phyloP scores from a whole-genome alignment of 2,797 vertebrate genomes.

The Borostomias antarcticus region DNA sequence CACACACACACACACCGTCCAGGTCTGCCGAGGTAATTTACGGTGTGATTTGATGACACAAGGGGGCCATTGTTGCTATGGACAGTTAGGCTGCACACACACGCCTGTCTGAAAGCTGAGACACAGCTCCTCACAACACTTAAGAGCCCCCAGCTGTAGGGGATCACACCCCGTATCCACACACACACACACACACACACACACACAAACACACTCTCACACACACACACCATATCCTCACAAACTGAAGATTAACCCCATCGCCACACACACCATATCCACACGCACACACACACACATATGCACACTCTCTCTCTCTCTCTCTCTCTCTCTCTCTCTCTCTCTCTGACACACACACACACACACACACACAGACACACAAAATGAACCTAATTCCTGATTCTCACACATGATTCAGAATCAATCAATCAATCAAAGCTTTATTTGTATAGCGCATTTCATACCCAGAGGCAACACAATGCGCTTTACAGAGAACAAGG shows the following conservation, averaged over 20 bases:
- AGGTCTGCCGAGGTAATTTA: slow-evolving; percentile 3
- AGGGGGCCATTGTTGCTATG: slow-evolving; percentile 19
- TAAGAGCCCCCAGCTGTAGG: slow-evolving; percentile 9
- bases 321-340: too few relatives aligned
- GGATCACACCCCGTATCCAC: slow-evolving; percentile 6
- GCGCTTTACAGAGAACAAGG: too few relatives aligned
- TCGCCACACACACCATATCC: neutral
- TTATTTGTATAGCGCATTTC: too few relatives aligned
- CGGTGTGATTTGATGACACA: slow-evolving; percentile 12
- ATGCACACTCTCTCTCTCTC: neutral
- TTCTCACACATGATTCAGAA: too few relatives aligned
- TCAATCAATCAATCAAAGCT: too few relatives aligned
- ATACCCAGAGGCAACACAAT: too few relatives aligned
- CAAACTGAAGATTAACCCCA: neutral
- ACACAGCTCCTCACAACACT: neutral
- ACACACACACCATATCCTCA: neutral
- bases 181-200: slow-evolving; percentile 6
- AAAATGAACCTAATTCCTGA: too few relatives aligned
- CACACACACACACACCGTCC: neutral
- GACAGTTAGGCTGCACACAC: neutral
- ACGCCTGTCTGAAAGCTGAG: slow-evolving; percentile 18
- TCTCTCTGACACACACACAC: too few relatives aligned
- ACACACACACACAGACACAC: neutral
- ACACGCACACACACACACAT: neutral
- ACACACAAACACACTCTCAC: neutral